Evolutionary conservation across 2,113 vertebrate genomes (phyloP).

Genomic region (Prinia subflava): DNA sequence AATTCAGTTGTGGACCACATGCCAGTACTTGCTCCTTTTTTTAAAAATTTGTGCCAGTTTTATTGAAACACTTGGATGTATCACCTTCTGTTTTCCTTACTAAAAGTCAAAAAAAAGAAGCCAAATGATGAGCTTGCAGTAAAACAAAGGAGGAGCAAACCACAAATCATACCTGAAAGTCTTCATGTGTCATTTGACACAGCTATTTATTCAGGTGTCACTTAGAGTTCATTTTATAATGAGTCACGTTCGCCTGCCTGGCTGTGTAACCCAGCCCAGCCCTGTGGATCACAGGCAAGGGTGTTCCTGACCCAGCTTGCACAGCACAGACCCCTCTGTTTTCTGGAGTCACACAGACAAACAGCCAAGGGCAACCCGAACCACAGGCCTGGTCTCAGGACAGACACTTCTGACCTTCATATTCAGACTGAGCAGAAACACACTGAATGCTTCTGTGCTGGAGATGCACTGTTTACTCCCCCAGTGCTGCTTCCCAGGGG

Average conservation of each 20-base stretch:
- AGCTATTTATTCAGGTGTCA: not conserved
- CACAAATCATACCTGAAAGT: not conserved
- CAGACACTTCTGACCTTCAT: fast-evolving
- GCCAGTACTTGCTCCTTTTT: not conserved
- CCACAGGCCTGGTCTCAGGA: not conserved
- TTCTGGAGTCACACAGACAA: not conserved
- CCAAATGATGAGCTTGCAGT: not conserved
- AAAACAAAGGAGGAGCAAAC: not conserved
- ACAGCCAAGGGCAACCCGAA: not conserved
- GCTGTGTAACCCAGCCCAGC: not conserved
- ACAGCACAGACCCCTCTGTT: not conserved
- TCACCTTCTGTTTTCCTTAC: not conserved
- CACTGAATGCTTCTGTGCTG: not conserved
- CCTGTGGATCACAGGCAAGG: fast-evolving
- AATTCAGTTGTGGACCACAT: not conserved
- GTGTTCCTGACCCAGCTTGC: not conserved
- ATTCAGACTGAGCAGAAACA: not conserved
- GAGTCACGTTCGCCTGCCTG: not conserved
- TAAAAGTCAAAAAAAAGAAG: not conserved
- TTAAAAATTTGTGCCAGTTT: not conserved
- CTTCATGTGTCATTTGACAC: not conserved
- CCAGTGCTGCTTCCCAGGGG: not conserved
- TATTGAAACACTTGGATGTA: not conserved
- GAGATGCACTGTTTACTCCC: not conserved
- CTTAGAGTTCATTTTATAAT: not conserved